phyloP scores from a whole-genome alignment of 1,140 invertebrate species.

The Phymorhynchus buccinoides region DNA sequence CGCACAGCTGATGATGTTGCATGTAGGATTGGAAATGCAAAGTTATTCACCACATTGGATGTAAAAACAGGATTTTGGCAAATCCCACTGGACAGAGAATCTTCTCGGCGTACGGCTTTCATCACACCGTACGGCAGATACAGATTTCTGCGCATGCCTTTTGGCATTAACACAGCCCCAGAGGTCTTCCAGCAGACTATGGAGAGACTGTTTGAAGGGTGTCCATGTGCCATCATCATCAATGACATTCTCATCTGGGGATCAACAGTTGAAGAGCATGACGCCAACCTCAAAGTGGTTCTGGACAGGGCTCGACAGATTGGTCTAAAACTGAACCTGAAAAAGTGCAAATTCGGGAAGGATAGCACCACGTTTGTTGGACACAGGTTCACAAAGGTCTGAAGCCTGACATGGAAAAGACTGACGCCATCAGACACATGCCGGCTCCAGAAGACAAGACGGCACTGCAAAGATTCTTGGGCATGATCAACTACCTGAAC shows the following conservation, averaged over 20 bases:
- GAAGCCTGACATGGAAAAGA: constrained; percentile 16
- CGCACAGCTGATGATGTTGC: constrained; percentile 47
- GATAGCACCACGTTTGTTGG: background rate
- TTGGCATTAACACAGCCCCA: constrained; percentile 1
- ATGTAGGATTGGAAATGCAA: constrained; percentile 22
- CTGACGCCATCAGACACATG: constrained; percentile 42
- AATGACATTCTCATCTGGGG: background rate
- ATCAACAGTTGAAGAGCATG: constrained; percentile 36
- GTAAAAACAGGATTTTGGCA: background rate
- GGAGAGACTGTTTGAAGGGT: constrained; percentile 1
- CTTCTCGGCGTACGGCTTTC: constrained; percentile 61
- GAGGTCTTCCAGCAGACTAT: background rate
- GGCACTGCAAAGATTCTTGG: constrained; percentile 22
- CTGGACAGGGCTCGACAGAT: background rate
- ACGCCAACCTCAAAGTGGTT: constrained; percentile 27
- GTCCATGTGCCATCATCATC: background rate
- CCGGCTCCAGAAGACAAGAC: constrained; percentile 14
- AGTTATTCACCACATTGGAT: background rate
- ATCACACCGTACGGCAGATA: constrained; percentile 66
- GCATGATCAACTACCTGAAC: constrained; percentile 13
- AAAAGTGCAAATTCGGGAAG: background rate
- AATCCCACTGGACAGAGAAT: constrained; percentile 63
- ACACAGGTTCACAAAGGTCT: constrained; percentile 6
- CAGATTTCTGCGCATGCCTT: constrained; percentile 60
- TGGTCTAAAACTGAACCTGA: background rate